Evolutionary conservation across 2,797 vertebrate genomes (phyloP).

Genomic region (Dendrocincla fuliginosa): DNA sequence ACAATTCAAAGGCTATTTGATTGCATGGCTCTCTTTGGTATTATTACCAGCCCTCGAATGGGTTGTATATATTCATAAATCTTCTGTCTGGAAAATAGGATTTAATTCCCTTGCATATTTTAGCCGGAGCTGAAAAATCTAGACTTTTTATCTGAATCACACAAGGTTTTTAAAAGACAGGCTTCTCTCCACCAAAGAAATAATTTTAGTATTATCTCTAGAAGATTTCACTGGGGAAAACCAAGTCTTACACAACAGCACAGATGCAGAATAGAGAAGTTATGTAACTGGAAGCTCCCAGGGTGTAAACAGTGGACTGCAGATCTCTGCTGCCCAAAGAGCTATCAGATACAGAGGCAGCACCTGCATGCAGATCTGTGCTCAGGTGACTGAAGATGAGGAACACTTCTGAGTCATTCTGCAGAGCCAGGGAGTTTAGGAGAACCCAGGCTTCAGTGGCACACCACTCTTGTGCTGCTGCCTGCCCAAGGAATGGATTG

Average conservation of each 20-base stretch:
- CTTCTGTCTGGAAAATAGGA: background rate
- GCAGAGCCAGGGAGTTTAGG: background rate
- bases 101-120: background rate
- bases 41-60: background rate
- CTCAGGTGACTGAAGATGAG: background rate
- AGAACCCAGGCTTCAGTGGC: background rate
- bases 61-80: background rate
- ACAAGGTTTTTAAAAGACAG: background rate
- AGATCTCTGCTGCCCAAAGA: background rate
- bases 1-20: background rate
- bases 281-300: background rate
- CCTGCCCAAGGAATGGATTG: background rate
- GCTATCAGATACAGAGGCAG: background rate
- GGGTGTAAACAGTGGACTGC: background rate
- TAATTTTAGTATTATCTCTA: background rate
- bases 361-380: background rate
- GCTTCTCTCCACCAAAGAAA: background rate
- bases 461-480: background rate
- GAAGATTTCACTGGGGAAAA: background rate
- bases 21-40: background rate
- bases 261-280: background rate
- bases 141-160: background rate
- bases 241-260: background rate
- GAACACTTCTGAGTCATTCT: background rate
- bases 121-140: background rate